phyloP scores from a whole-genome alignment of 2,113 vertebrate genomes.

The Corydoras maculifer region DNA sequence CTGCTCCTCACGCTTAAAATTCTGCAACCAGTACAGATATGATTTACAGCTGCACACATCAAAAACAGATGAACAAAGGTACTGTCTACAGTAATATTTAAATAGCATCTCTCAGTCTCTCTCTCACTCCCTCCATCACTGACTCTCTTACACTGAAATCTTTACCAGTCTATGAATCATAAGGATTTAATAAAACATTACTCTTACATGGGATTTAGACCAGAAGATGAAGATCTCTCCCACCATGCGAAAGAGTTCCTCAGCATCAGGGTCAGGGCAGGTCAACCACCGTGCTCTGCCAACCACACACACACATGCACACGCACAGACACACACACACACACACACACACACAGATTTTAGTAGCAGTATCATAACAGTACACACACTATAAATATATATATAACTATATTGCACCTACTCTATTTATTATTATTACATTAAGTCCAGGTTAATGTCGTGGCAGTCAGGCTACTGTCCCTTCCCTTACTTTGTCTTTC shows the following conservation, averaged over 20 bases:
- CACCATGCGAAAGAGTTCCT: slow-evolving; percentile 91
- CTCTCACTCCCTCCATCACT: too few species aligned
- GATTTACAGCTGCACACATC: not conserved
- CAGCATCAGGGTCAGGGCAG: slow-evolving; percentile 76
- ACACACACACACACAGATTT: not conserved
- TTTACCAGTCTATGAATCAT: too few species aligned
- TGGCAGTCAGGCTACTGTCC: too few species aligned
- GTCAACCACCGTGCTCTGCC: slow-evolving; percentile 85
- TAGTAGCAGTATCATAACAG: too few species aligned
- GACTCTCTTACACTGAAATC: too few species aligned
- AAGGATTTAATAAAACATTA: not conserved
- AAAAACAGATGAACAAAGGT: not conserved
- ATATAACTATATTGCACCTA: too few species aligned
- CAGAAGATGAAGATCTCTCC: slow-evolving; percentile 95
- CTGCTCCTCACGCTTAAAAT: slow-evolving; percentile 92
- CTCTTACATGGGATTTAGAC: slow-evolving; percentile 93
- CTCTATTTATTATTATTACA: too few species aligned
- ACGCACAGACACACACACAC: slow-evolving; percentile 7
- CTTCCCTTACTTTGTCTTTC: too few species aligned
- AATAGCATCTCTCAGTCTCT: too few species aligned
- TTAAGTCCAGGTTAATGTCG: too few species aligned
- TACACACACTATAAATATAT: not conserved
- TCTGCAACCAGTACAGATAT: slow-evolving; percentile 56
- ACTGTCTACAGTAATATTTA: not conserved
- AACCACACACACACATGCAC: not conserved